Percentiles rank a stretch among this genome's conserved stretches.
Evolutionary conservation across 1,140 invertebrate species (phyloP).

Genomic region (Bombus pyrosoma): DNA sequence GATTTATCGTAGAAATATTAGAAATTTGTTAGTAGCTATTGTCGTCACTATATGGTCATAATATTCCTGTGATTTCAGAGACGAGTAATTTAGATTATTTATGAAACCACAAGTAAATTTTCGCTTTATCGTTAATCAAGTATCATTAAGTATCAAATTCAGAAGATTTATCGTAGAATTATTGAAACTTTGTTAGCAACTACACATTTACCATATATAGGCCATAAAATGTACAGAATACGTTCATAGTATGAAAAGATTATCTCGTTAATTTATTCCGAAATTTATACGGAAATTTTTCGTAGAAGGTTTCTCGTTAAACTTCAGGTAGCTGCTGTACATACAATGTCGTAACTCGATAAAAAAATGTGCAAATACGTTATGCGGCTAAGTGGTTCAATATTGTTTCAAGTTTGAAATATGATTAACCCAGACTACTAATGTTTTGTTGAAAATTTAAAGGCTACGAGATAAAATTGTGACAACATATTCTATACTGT

Average conservation of each 20-base stretch:
- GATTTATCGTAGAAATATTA: too few relatives aligned
- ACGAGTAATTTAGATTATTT: too few relatives aligned
- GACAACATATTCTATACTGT: neutral
- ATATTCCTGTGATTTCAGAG: too few relatives aligned
- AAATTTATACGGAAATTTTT: neutral
- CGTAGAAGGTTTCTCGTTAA: neutral
- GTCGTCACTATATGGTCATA: too few relatives aligned
- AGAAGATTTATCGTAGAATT: neutral
- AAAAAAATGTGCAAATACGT: neutral
- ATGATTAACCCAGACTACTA: neutral
- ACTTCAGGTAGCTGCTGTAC: neutral
- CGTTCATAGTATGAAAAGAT: too few relatives aligned
- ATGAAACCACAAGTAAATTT: too few relatives aligned
- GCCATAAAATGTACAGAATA: too few relatives aligned
- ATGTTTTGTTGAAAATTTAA: neutral
- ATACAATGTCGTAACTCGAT: neutral
- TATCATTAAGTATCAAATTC: too few relatives aligned
- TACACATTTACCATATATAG: too few relatives aligned
- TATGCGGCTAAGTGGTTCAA: neutral
- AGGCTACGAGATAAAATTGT: neutral
- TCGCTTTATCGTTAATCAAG: too few relatives aligned
- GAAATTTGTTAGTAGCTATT: too few relatives aligned
- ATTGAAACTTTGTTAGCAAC: neutral
- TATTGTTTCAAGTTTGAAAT: neutral
- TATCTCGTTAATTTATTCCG: too few relatives aligned